Evolutionary conservation across 2,113 vertebrate species (phyloP).

Genomic region (Chroicocephalus ridibundus): DNA sequence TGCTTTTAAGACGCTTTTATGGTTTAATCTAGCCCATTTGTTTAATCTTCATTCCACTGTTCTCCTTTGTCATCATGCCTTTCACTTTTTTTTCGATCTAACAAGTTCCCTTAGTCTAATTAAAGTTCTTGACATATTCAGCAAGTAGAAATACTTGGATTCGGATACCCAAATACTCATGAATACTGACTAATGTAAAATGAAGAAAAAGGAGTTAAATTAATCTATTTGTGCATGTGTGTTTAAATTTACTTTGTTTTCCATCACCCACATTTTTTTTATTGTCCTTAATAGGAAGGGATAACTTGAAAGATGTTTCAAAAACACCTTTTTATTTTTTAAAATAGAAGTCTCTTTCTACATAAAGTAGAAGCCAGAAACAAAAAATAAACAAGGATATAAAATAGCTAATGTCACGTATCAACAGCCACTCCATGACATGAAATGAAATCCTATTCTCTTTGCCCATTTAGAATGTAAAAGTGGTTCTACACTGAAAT

Average conservation of each 20-base stretch:
- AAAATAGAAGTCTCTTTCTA: neutral
- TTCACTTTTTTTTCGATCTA: neutral
- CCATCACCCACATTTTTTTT: neutral
- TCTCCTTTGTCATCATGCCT: neutral
- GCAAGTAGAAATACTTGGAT: neutral
- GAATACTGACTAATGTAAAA: neutral
- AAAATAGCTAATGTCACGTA: neutral
- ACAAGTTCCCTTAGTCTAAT: neutral
- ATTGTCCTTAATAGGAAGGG: neutral
- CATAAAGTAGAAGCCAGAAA: neutral
- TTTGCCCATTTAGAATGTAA: neutral
- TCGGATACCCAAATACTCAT: neutral
- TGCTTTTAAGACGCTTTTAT: neutral
- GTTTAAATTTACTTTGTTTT: neutral
- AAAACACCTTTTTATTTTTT: neutral
- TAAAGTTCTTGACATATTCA: neutral
- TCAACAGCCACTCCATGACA: neutral
- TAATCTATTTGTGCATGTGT: neutral
- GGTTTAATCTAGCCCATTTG: neutral
- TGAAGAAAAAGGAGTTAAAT: neutral
- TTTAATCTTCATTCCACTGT: neutral
- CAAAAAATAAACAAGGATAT: neutral
- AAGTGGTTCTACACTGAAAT: neutral
- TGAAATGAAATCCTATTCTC: neutral
- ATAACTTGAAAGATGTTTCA: neutral